A percentile compares a stretch with the other conserved stretches of the same genome.
phyloP scores from a whole-genome alignment of 2,888 invertebrate species.

The Dilophus febrilis region DNA sequence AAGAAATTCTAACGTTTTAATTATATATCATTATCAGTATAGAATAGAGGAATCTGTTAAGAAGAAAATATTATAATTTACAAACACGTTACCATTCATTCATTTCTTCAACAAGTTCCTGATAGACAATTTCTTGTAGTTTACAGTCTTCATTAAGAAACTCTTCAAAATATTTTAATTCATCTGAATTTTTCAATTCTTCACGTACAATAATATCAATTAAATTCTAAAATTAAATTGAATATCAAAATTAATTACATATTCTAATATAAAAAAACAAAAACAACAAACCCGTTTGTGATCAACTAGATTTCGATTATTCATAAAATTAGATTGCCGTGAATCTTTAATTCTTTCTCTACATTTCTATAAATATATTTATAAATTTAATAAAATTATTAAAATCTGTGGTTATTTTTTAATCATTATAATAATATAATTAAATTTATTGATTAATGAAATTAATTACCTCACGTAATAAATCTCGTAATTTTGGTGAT shows the following conservation, averaged over 20 bases:
- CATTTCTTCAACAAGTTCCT: conserved; percentile 20
- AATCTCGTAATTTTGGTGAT: conserved; percentile 20
- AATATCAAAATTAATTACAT: background rate
- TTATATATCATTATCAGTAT: too few species aligned
- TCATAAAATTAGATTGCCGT: conserved; percentile 9
- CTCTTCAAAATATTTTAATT: conserved; percentile 20
- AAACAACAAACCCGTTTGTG: background rate
- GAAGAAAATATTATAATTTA: conserved; percentile 6
- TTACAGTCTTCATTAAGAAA: conserved; percentile 8
- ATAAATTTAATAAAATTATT: background rate
- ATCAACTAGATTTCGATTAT: background rate
- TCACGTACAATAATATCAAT: conserved; percentile 17
- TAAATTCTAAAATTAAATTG: conserved; percentile 9
- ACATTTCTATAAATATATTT: conserved; percentile 19
- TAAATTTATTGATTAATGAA: background rate
- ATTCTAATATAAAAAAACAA: too few species aligned
- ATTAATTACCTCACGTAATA: conserved; percentile 20
- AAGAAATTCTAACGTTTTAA: too few species aligned
- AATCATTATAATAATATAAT: background rate
- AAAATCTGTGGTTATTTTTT: too few species aligned
- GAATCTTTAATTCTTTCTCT: conserved; percentile 21
- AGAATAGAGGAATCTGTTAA: too few species aligned
- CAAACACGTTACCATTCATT: conserved; percentile 18
- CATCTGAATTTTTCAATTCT: conserved; percentile 20
- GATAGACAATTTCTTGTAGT: conserved; percentile 22